Conservation (phyloP, 2,113 vertebrate species). For the Meleagris gallopavo region DNA sequence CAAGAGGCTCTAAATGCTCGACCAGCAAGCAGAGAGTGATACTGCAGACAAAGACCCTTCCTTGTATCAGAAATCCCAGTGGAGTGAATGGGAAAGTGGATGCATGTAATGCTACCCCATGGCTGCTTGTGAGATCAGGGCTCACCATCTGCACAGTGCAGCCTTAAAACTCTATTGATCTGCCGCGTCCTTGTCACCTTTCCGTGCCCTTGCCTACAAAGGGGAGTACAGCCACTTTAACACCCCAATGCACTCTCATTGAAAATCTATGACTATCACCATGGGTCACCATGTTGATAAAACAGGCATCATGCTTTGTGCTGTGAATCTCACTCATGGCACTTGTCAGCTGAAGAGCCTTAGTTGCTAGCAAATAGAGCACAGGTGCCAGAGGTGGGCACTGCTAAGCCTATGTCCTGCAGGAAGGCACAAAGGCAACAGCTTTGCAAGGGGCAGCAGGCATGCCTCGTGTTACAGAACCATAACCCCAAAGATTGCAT, state of each 20-base stretch:
- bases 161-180: neutral
- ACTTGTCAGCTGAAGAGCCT: neutral
- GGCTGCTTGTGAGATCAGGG: neutral
- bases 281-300: neutral
- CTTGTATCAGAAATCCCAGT: neutral
- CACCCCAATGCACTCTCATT: neutral
- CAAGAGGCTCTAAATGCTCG: neutral
- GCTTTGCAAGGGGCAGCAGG: neutral
- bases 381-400: neutral
- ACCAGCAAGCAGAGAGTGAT: neutral
- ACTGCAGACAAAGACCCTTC: neutral
- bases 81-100: neutral
- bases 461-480: fast-evolving
- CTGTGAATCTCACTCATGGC: neutral
- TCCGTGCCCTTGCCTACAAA: neutral
- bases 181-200: neutral
- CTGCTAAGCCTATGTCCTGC: neutral
- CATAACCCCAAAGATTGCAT: neutral
- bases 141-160: neutral
- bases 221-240: neutral
- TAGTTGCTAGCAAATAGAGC: neutral
- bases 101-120: neutral
- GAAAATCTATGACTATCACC: neutral
- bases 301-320: neutral
- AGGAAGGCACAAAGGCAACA: neutral